A percentile compares a stretch with the other conserved stretches of the same genome.
Evolutionary conservation across 2,888 invertebrate genomes (phyloP).

Genomic region (Drosophila dives): DNA sequence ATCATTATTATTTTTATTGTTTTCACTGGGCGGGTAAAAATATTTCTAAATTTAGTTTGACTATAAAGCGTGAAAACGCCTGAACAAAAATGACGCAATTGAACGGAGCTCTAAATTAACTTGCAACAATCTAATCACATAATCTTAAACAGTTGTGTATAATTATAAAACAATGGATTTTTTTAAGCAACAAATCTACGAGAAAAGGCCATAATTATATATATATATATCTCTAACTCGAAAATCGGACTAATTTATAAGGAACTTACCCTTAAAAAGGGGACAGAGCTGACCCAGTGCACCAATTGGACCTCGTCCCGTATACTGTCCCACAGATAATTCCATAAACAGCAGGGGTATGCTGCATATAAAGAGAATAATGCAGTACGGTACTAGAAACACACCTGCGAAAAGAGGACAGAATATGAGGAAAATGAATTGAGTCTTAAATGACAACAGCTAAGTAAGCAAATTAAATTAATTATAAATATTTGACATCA

Average conservation of each 20-base stretch:
- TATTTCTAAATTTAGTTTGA: conserved; percentile 32
- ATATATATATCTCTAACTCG: neutral
- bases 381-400: conserved; percentile 97
- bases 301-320: conserved; percentile 95
- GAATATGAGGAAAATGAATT: conserved; percentile 21
- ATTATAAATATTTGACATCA: conserved; percentile 76
- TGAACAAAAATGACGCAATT: conserved; percentile 60
- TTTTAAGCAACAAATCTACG: neutral
- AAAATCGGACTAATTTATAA: neutral
- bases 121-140: conserved; percentile 1
- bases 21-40: conserved; percentile 32
- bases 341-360: conserved; percentile 98
- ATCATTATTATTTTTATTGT: conserved; percentile 4
- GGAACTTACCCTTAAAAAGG: conserved; percentile 92
- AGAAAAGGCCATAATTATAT: neutral
- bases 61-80: conserved; percentile 28
- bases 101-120: conserved; percentile 9
- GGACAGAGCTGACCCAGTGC: conserved; percentile 96
- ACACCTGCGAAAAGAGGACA: conserved; percentile 89
- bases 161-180: conserved; percentile 5
- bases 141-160: conserved; percentile 23
- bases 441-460: conserved; percentile 48
- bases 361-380: conserved; percentile 95
- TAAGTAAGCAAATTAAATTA: conserved; percentile 74
- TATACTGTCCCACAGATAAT: conserved; percentile 95